Percentiles rank a stretch among this genome's conserved stretches.
phyloP scores from a whole-genome alignment of 2,797 vertebrate species.

The Danio aesculapii region DNA sequence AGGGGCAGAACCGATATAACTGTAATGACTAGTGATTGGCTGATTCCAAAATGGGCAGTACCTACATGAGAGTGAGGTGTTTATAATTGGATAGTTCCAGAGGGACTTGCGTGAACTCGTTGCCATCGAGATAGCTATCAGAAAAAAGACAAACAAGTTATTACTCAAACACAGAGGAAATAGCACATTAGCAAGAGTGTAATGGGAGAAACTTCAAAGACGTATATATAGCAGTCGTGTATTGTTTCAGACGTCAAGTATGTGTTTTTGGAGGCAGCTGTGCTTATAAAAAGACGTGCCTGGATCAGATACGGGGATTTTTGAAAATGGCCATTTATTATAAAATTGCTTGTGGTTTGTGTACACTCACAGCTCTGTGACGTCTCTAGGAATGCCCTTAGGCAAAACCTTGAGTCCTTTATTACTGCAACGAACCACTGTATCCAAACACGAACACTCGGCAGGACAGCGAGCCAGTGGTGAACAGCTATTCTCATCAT shows the following conservation, averaged over 20 bases:
- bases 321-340: slow-evolving; percentile 29
- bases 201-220: slow-evolving; percentile 67
- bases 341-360: slow-evolving; percentile 8
- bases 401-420: slow-evolving; percentile 91
- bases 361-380: slow-evolving; percentile 94
- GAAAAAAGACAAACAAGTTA: slow-evolving; percentile 57
- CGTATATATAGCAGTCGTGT: not conserved
- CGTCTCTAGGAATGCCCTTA: slow-evolving; percentile 93
- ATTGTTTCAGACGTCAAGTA: slow-evolving; percentile 37
- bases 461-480: slow-evolving; percentile 91
- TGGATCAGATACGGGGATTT: slow-evolving; percentile 25
- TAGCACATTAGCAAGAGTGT: slow-evolving; percentile 72
- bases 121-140: slow-evolving; percentile 94
- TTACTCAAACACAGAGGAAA: slow-evolving; percentile 74
- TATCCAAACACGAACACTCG: slow-evolving; percentile 96
- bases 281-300: slow-evolving; percentile 30
- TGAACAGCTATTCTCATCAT: slow-evolving; percentile 95
- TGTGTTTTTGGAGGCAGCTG: slow-evolving; percentile 25
- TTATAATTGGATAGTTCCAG: slow-evolving; percentile 96
- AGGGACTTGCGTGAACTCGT: slow-evolving; percentile 95
- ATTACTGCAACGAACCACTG: slow-evolving; percentile 98
- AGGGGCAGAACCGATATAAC: not conserved
- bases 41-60: slow-evolving; percentile 62
- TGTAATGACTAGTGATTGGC: slow-evolving; percentile 31
- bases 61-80: slow-evolving; percentile 97